Conservation (phyloP, 2,113 vertebrate species). For the Xenus cinereus region DNA sequence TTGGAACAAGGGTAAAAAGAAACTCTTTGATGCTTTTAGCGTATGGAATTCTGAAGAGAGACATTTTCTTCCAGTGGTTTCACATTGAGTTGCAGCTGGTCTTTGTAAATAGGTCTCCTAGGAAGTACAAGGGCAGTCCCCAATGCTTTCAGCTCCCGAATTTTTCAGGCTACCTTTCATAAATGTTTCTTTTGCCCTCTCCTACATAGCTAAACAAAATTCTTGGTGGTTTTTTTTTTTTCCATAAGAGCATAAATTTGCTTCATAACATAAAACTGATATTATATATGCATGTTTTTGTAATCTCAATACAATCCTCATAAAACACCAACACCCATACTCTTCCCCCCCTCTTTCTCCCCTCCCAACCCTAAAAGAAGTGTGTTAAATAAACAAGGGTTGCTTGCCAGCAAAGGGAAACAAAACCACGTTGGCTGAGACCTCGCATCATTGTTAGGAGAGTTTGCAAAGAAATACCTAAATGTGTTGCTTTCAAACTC, state of each 20-base stretch:
- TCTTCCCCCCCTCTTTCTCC: rapidly evolving
- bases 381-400: background rate
- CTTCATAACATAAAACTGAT: background rate
- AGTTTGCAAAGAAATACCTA: background rate
- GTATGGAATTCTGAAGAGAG: background rate
- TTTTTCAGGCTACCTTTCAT: background rate
- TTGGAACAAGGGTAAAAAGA: background rate
- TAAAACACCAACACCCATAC: background rate
- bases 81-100: background rate
- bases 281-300: background rate
- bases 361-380: background rate
- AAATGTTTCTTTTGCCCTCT: background rate
- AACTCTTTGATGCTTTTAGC: background rate
- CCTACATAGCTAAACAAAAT: background rate
- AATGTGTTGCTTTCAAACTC: background rate
- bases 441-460: background rate
- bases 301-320: background rate
- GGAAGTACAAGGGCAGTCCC: background rate
- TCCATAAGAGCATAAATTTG: background rate
- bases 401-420: background rate
- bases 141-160: background rate
- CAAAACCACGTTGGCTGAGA: background rate
- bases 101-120: background rate
- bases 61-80: background rate
- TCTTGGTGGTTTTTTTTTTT: background rate